These are phyloP conservation scores for Habropoda laboriosa DNA, from an alignment of 1,140 invertebrate species.

Conservation along the genomic window DNA sequence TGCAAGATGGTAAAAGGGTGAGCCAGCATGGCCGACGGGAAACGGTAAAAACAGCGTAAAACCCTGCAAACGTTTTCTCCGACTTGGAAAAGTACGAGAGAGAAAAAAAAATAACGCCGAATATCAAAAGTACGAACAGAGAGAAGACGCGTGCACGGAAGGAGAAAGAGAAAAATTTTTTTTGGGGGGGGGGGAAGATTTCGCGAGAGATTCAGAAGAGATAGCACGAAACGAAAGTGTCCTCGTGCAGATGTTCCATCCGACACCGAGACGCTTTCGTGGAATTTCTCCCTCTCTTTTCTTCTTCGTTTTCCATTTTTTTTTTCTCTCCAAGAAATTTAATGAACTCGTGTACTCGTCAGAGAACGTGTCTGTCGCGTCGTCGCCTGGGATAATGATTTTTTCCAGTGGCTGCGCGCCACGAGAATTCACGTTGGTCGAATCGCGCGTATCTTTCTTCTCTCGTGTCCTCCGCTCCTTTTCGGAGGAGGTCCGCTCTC, in stretches of 20 bases:
- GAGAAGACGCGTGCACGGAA: neutral
- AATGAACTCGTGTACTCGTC: slow-evolving; percentile 45
- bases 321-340: slow-evolving; percentile 28
- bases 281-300: neutral
- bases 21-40: slow-evolving; percentile 61
- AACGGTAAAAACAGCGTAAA: slow-evolving; percentile 59
- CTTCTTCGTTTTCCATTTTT: neutral
- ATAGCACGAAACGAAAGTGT: slow-evolving; percentile 6
- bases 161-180: neutral
- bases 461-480: slow-evolving; percentile 42
- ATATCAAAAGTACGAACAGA: neutral
- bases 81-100: neutral
- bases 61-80: slow-evolving; percentile 19
- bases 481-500: slow-evolving; percentile 47
- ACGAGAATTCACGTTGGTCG: neutral
- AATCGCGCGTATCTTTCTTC: slow-evolving; percentile 20
- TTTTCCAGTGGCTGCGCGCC: slow-evolving; percentile 36
- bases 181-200: neutral
- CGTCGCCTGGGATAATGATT: slow-evolving; percentile 45
- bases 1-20: slow-evolving; percentile 53
- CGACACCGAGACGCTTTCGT: neutral
- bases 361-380: slow-evolving; percentile 39
- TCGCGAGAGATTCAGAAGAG: neutral
- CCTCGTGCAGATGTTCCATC: neutral
- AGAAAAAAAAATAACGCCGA: too few relatives aligned